Base-by-base conservation (phyloP, 2,888 invertebrate species). In the Plagodis dolabraria region DNA sequence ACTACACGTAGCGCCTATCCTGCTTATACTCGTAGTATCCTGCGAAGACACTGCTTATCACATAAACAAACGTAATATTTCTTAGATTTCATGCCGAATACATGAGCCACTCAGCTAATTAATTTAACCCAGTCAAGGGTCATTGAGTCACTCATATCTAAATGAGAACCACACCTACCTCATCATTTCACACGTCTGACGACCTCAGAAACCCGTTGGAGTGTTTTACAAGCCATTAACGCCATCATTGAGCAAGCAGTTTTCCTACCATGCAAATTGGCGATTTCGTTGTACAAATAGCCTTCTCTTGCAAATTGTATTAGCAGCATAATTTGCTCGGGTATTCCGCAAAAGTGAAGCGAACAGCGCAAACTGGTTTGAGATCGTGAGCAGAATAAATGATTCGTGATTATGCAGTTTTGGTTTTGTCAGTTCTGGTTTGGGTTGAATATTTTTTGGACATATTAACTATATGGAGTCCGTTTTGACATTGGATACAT, bases 171-270 rank as follows among this genome's bases (percentile, higher is more conserved):
- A 33, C 33, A 50, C 50, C 42, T 42, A n/a, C 7, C 12, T 12
- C 43, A 43, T 43, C 35, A 35, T 12, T 50, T 50, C 34, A 50
- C 48, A 49, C 50, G 9, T 48, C 36, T 44, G 44, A 33, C 11
- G 45, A 47, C 51, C 45, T 53, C 51, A 44, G 12, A 45, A 44
- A 67, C 68, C 58, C 63, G 55, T 67, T 55, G 42, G 67, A 48
- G 33, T 70, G 65, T 71, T 75, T 71, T 65, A 72, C 57, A 43
- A 47, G n/a, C 54, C 53, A 63, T 63, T 56, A 63, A 45, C 58
- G 38, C 46, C 46, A 47, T 33, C 38, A 47, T 38, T 47, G 47
- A 38, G 58, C 51, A 55, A 53, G 6, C 48, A 52, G 34, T 55
- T 52, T 52, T 51, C 46, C 38, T 48, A 50, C 51, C 22, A 43